These are phyloP conservation scores for Helicoverpa armigera DNA, from an alignment of 1,140 invertebrate genomes.

Conservation along the genomic window DNA sequence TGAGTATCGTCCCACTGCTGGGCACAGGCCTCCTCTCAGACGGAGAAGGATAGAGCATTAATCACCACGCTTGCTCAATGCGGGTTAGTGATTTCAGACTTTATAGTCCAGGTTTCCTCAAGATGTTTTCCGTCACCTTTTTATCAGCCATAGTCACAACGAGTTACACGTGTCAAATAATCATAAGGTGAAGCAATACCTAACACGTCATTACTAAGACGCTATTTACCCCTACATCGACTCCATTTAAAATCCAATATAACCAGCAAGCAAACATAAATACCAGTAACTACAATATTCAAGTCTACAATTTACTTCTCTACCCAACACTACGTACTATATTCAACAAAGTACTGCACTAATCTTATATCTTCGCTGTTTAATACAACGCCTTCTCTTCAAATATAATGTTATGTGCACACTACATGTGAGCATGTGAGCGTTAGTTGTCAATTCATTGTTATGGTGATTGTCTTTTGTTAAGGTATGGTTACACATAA, in stretches of 20 bases:
- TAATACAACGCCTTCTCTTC: constrained; percentile 27
- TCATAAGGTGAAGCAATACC: no score
- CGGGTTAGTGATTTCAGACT: no score
- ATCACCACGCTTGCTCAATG: no score
- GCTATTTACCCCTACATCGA: background rate
- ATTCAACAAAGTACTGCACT: constrained; percentile 21
- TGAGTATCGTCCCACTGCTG: no score
- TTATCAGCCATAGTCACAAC: no score
- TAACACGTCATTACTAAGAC: no score
- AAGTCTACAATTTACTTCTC: background rate
- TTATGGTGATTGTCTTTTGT: background rate
- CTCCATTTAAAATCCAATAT: background rate
- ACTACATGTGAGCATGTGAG: background rate
- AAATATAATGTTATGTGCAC: constrained; percentile 22
- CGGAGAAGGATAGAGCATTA: no score
- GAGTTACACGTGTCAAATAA: no score
- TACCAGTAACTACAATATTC: constrained; percentile 19
- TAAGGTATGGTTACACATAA: background rate
- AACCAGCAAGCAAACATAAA: background rate
- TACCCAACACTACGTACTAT: background rate
- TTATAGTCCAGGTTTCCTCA: no score
- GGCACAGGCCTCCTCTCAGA: no score
- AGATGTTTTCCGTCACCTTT: no score
- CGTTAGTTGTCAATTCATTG: background rate
- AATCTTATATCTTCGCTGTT: constrained; percentile 37